phyloP scores from a whole-genome alignment of 2,797 vertebrate species.

The Cynodonichthys magdalenae region DNA sequence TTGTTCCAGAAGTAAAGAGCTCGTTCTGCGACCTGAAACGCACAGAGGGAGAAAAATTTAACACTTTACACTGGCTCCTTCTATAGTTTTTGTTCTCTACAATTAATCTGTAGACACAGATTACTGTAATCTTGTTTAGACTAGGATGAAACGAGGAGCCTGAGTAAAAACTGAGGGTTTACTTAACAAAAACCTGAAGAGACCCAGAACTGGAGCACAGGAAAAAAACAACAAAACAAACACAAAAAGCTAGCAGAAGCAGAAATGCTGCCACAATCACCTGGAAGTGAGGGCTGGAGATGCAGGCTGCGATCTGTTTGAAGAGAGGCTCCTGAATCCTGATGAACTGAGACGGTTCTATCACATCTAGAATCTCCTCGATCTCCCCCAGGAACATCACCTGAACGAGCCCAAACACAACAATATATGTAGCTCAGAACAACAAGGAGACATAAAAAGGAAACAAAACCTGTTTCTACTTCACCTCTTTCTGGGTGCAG shows the following conservation, averaged over 20 bases:
- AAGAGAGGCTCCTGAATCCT: slow-evolving; percentile 93
- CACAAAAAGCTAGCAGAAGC: no score
- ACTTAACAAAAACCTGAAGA: no score
- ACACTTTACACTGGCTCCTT: background rate
- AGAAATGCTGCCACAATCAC: slow-evolving; percentile 35
- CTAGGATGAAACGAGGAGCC: no score
- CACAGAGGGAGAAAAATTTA: slow-evolving; percentile 14
- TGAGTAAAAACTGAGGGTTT: no score
- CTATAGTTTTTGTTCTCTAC: background rate
- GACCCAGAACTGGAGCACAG: no score
- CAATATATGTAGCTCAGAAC: background rate
- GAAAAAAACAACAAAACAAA: no score
- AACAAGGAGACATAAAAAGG: background rate
- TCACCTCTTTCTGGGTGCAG: slow-evolving; percentile 95
- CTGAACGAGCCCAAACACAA: slow-evolving; percentile 22
- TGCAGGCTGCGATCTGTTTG: slow-evolving; percentile 90
- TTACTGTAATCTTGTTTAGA: background rate
- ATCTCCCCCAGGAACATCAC: slow-evolving; percentile 93
- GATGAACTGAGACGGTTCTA: slow-evolving; percentile 93
- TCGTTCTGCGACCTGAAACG: slow-evolving; percentile 89
- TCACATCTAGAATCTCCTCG: slow-evolving; percentile 93
- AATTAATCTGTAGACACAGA: background rate
- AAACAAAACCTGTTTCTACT: slow-evolving; percentile 6
- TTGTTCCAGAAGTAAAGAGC: slow-evolving; percentile 98
- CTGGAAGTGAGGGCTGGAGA: slow-evolving; percentile 95